These are phyloP conservation scores for Melanotaenia duboulayi DNA, from an alignment of 2,113 vertebrate species.

Conservation along the genomic window DNA sequence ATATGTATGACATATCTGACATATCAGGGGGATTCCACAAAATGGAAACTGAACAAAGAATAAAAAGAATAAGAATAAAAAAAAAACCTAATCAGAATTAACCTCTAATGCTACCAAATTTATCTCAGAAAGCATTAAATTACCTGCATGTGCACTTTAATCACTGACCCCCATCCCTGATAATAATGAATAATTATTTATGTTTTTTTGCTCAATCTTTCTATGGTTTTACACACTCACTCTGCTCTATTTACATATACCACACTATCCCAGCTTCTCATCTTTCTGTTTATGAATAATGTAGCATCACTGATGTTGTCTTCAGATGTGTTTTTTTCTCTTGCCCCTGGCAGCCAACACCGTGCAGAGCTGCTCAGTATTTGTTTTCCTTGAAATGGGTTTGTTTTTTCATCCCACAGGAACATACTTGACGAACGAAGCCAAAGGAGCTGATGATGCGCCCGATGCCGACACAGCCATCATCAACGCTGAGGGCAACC, in stretches of 20 bases:
- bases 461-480: slow-evolving; percentile 98
- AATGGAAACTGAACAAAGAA: no score
- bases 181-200: slow-evolving; percentile 2
- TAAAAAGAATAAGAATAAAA: no score
- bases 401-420: slow-evolving; percentile 79
- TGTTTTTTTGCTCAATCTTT: not conserved
- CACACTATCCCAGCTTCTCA: slow-evolving; percentile 31
- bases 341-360: slow-evolving; percentile 47
- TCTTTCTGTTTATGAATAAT: slow-evolving; percentile 63
- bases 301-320: slow-evolving; percentile 59
- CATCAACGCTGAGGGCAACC: slow-evolving; percentile 99
- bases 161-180: not conserved
- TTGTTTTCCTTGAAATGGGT: slow-evolving; percentile 40
- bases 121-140: not conserved
- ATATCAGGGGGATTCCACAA: no score
- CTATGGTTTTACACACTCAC: slow-evolving; percentile 6
- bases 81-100: no score
- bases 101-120: not conserved
- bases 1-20: not conserved
- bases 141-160: not conserved
- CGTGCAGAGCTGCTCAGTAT: slow-evolving; percentile 34
- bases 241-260: slow-evolving; percentile 41
- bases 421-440: slow-evolving; percentile 99
- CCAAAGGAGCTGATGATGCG: slow-evolving; percentile 98
- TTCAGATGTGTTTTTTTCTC: slow-evolving; percentile 55